Percentiles rank a stretch among this genome's conserved stretches.
phyloP scores from a whole-genome alignment of 2,113 vertebrate species.

The Pseudorhombus dupliciocellatus region DNA sequence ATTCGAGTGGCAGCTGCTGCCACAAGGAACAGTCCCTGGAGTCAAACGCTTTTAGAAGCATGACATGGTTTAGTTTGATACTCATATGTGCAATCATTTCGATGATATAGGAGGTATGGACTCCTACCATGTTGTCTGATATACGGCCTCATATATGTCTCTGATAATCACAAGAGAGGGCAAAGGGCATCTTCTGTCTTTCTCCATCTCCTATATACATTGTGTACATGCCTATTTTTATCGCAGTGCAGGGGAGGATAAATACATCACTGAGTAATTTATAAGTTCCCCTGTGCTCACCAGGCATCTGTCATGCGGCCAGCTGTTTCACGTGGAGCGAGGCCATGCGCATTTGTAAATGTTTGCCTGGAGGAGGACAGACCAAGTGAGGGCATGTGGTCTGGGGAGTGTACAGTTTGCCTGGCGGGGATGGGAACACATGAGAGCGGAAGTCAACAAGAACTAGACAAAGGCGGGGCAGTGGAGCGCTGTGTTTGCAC shows the following conservation, averaged over 20 bases:
- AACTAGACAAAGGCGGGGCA: slow-evolving; percentile 21
- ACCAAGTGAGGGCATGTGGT: slow-evolving; percentile 4
- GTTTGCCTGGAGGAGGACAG: slow-evolving; percentile 47
- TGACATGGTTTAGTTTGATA: background rate
- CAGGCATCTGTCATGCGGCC: slow-evolving; percentile 27
- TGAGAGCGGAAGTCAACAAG: slow-evolving; percentile 31
- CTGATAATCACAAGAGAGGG: background rate
- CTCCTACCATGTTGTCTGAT: background rate
- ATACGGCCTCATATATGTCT: background rate
- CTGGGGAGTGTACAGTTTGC: slow-evolving; percentile 27
- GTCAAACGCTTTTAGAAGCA: background rate
- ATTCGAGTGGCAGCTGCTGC: background rate
- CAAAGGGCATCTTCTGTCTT: too few relatives aligned
- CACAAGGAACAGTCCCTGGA: background rate
- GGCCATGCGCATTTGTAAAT: slow-evolving; percentile 37
- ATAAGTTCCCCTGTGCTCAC: background rate
- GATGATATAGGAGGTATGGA: too few relatives aligned
- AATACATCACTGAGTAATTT: background rate
- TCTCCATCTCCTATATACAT: background rate
- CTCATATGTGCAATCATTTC: too few relatives aligned
- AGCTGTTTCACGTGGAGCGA: slow-evolving; percentile 61
- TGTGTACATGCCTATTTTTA: background rate
- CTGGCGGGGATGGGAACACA: slow-evolving; percentile 38
- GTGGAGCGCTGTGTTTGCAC: slow-evolving; percentile 42
- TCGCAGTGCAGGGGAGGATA: background rate